Conservation (phyloP, 2,113 vertebrate genomes). For the Columbina picui region DNA sequence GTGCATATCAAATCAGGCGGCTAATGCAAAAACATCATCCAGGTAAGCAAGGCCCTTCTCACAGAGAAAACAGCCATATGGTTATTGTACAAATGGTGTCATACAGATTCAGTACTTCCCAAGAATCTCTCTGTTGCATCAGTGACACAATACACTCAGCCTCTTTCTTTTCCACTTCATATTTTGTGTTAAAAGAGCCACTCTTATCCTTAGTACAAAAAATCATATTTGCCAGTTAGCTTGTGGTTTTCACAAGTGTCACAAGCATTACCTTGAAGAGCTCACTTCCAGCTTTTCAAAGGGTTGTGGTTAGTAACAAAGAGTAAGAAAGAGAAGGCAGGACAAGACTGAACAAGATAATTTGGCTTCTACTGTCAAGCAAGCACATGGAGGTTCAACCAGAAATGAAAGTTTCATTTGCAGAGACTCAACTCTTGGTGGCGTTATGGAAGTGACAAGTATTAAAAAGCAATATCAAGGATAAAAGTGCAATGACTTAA, state of each 20-base stretch:
- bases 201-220: neutral
- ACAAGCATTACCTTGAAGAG: neutral
- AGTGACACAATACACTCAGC: neutral
- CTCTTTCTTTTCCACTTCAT: neutral
- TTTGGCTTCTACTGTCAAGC: neutral
- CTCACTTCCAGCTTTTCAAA: neutral
- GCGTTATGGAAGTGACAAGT: neutral
- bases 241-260: neutral
- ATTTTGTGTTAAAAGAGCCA: neutral
- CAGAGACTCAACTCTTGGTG: neutral
- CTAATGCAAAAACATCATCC: neutral
- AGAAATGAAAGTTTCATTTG: neutral
- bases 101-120: neutral
- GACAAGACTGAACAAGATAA: neutral
- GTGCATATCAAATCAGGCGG: neutral
- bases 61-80: accelerated
- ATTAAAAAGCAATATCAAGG: neutral
- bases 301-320: neutral
- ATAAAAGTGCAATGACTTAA: neutral
- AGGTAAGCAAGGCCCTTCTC: neutral
- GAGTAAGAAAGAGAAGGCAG: neutral
- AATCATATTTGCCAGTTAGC: neutral
- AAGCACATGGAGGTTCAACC: neutral
- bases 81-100: neutral
- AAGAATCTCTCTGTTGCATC: neutral